phyloP scores from a whole-genome alignment of 2,888 invertebrate genomes.

The Stictocephala bisonia region DNA sequence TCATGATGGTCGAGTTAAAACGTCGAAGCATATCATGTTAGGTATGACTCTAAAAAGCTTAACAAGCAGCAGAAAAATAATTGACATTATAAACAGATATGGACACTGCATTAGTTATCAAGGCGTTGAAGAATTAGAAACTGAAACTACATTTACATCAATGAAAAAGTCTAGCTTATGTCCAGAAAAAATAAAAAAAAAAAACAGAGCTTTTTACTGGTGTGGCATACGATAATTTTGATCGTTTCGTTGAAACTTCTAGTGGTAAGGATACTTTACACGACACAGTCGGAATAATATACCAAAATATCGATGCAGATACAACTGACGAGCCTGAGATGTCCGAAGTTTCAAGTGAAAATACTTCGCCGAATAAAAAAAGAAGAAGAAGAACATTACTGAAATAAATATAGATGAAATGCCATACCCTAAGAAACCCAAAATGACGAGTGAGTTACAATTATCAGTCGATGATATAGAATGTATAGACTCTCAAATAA shows the following conservation, averaged over 20 bases:
- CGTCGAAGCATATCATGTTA: slow-evolving; percentile 59
- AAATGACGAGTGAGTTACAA: slow-evolving; percentile 53
- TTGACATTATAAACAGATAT: slow-evolving; percentile 59
- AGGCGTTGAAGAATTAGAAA: slow-evolving; percentile 62
- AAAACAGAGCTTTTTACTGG: slow-evolving; percentile 55
- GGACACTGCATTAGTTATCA: slow-evolving; percentile 61
- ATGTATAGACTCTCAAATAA: slow-evolving; percentile 7
- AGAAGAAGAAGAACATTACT: slow-evolving; percentile 48
- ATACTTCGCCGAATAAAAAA: slow-evolving; percentile 17
- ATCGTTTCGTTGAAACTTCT: slow-evolving; percentile 36
- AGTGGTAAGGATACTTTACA: slow-evolving; percentile 44
- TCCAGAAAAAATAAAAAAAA: slow-evolving; percentile 55
- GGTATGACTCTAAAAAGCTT: slow-evolving; percentile 61
- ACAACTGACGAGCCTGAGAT: not conserved
- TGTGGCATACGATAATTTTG: slow-evolving; percentile 48
- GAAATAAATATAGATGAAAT: slow-evolving; percentile 24
- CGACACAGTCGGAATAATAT: slow-evolving; percentile 40
- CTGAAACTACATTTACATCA: slow-evolving; percentile 58
- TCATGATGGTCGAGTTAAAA: slow-evolving; percentile 57
- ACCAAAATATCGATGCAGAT: slow-evolving; percentile 13
- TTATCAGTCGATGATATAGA: slow-evolving; percentile 53
- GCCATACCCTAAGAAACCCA: slow-evolving; percentile 50
- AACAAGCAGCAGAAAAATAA: too few species aligned
- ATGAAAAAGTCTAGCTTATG: slow-evolving; percentile 52
- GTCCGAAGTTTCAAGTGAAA: not conserved